Evolutionary conservation across 2,797 vertebrate species (phyloP).

Genomic region (Thunnus albacares): DNA sequence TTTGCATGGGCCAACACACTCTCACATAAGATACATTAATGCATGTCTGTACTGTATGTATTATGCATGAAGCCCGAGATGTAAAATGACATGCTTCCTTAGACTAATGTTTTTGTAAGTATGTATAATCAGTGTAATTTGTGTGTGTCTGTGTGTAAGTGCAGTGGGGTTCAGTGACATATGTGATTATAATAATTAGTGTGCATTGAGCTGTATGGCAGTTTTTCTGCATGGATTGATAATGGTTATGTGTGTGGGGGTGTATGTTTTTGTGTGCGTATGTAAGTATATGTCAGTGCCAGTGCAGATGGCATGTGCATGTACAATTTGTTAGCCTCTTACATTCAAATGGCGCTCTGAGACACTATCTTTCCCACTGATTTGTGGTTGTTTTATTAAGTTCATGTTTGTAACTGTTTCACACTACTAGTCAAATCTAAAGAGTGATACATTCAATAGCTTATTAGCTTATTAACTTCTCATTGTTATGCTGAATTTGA

Average conservation of each 20-base stretch:
- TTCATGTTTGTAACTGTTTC: not conserved
- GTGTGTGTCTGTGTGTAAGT: constrained; percentile 4
- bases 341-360: not conserved
- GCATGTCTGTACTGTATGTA: constrained; percentile 34
- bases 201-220: constrained; percentile 23
- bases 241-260: constrained; percentile 40
- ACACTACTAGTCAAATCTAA: not conserved
- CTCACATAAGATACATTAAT: constrained; percentile 46
- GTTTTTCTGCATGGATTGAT: constrained; percentile 57
- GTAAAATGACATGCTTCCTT: constrained; percentile 56
- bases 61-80: constrained; percentile 57
- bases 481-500: not conserved
- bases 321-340: not conserved
- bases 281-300: not conserved
- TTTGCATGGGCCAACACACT: constrained; percentile 40
- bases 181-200: constrained; percentile 64
- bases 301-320: not conserved
- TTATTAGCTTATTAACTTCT: not conserved
- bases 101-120: constrained; percentile 60
- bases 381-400: not conserved
- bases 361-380: not conserved
- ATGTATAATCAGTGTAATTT: constrained; percentile 48
- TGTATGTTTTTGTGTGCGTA: constrained; percentile 9
- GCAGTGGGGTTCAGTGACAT: constrained; percentile 27
- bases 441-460: not conserved